Percentiles rank a stretch among this genome's conserved stretches.
These are phyloP conservation scores for Dryococelus australis DNA, from an alignment of 2,888 invertebrate species.

Conservation along the genomic window DNA sequence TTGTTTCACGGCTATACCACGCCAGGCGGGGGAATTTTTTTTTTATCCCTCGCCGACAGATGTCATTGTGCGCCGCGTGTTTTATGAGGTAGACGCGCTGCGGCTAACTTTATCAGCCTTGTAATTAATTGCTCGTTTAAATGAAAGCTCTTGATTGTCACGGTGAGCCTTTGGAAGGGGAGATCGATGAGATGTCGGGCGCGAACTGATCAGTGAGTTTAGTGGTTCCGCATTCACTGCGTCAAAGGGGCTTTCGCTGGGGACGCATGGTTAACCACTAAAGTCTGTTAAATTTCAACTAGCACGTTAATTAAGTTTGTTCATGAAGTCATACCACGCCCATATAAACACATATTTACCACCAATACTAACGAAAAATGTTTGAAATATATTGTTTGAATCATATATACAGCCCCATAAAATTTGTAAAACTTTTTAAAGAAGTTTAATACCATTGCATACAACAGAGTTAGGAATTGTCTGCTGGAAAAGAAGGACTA, in stretches of 20 bases:
- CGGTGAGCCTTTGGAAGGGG: background rate
- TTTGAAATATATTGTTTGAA: no score
- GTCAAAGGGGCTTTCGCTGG: background rate
- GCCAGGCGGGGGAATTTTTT: background rate
- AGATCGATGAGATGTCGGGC: background rate
- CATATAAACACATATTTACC: no score
- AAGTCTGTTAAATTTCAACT: background rate
- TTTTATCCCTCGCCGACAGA: slow-evolving; percentile 16
- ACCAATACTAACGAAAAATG: no score
- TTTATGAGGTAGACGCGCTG: slow-evolving; percentile 22
- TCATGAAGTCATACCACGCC: background rate
- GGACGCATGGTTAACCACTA: background rate
- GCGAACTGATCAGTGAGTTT: background rate
- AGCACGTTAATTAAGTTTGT: background rate
- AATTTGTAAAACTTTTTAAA: no score
- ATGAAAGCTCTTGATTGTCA: slow-evolving; percentile 29
- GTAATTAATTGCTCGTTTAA: slow-evolving; percentile 29
- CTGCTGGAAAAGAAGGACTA: no score
- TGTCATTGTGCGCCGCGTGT: slow-evolving; percentile 23
- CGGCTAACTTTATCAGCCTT: slow-evolving; percentile 27
- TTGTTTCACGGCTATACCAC: background rate
- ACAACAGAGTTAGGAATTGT: no score
- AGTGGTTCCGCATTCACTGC: background rate
- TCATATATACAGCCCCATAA: no score
- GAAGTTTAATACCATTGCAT: no score